Base-by-base conservation (phyloP, 2,113 vertebrate genomes). In the Craseonycteris thonglongyai region DNA sequence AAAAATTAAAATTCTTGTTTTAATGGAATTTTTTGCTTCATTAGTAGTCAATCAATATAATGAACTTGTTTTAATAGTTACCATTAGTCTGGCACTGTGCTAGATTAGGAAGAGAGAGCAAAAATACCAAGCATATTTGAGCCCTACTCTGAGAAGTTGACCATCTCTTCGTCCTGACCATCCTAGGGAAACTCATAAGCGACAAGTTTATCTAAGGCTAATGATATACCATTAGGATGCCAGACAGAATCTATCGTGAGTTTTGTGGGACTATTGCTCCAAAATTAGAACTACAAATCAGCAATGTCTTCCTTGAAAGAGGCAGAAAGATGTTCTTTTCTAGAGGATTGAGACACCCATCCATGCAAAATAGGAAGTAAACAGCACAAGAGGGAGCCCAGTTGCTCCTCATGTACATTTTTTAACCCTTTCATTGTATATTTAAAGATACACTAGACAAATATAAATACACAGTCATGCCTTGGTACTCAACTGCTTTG, bases 391-490 rank as follows among this genome's bases (percentile, higher is more conserved):
- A 69, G 1, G 7, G 11, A 85, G 56, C 1, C 1, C 11, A 68
- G 45, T 78, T 76, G 35, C 33, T 81, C 33, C 45, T n/a, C 58
- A 18, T 12, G 42, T 5, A 61, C 30, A 66, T 69, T 88, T 87
- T 63, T 47, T 5, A 88, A 61, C 38, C 3, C 19, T 40, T 91
- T 71, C 13, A 33, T 35, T 85, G n/a, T n/a, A 49, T 82, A 14
- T 74, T 96, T 95, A 76, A 66, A 90, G 72, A 76, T 18, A 63
- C 15, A 65, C 26, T 28, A 82, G 40, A 72, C 35, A 95, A 95
- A 95, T n/a, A n/a, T n/a, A n/a, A n/a, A n/a, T n/a, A n/a, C n/a
- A n/a, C n/a, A n/a, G n/a, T n/a, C n/a, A n/a, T n/a, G n/a, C n/a
- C n/a, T n/a, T n/a, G n/a, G n/a, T n/a, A n/a, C n/a, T n/a, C n/a